These are phyloP conservation scores for Drosophila lutescens DNA, from an alignment of 2,888 invertebrate genomes.

Conservation along the genomic window DNA sequence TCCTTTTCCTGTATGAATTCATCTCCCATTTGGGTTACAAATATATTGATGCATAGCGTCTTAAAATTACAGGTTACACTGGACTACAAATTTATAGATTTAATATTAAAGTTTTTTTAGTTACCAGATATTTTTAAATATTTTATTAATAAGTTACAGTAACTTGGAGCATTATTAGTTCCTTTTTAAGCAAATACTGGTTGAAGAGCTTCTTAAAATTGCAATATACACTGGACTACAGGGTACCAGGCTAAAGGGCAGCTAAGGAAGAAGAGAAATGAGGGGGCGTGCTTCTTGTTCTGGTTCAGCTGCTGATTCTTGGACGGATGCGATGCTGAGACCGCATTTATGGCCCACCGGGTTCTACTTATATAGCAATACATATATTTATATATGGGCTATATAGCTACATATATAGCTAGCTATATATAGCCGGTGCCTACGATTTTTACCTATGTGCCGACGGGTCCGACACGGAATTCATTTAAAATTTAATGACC, in stretches of 20 bases:
- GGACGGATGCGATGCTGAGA: conserved; percentile 70
- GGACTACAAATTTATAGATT: too few relatives aligned
- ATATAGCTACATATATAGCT: conserved; percentile 8
- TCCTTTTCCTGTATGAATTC: too few relatives aligned
- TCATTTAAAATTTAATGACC: conserved; percentile 80
- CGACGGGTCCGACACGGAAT: conserved; percentile 59
- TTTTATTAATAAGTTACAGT: too few relatives aligned
- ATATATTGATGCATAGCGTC: too few relatives aligned
- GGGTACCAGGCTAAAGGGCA: conserved; percentile 5
- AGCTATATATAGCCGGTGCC: conserved; percentile 16
- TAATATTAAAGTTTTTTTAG: too few relatives aligned
- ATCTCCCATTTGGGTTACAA: too few relatives aligned
- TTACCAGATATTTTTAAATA: too few relatives aligned
- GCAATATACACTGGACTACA: background rate
- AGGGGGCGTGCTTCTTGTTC: conserved; percentile 43
- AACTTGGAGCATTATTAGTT: too few relatives aligned
- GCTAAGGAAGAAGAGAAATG: conserved; percentile 49
- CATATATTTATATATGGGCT: conserved; percentile 8
- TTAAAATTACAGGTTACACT: too few relatives aligned
- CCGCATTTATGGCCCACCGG: conserved; percentile 59
- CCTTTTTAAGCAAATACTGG: too few relatives aligned
- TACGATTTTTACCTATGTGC: conserved; percentile 57
- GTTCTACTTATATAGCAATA: conserved; percentile 14
- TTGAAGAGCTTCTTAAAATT: background rate
- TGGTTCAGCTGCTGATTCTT: conserved; percentile 50